Conservation (phyloP, 2,888 invertebrate species). For the Dryomyza anilis region DNA sequence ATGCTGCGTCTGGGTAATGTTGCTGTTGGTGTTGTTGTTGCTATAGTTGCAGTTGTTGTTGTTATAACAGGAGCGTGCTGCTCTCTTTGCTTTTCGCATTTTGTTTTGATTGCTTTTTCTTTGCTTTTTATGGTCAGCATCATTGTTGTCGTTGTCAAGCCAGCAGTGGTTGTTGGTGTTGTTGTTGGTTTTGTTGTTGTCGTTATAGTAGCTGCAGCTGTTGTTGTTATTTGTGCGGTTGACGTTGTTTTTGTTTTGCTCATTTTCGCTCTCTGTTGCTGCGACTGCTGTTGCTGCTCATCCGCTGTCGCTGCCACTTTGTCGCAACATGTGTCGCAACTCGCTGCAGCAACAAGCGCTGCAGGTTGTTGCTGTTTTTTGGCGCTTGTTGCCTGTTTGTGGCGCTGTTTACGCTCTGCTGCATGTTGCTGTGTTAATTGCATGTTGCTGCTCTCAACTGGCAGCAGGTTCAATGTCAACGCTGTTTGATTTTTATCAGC, state of each 20-base stretch:
- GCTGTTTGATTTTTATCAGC: neutral
- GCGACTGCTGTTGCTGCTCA: conserved; percentile 30
- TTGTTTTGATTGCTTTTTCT: conserved; percentile 28
- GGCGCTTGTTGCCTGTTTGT: conserved; percentile 21
- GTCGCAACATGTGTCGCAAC: conserved; percentile 45
- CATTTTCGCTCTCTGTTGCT: conserved; percentile 41
- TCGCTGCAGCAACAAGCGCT: conserved; percentile 36
- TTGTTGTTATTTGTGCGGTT: conserved; percentile 29
- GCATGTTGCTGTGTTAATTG: conserved; percentile 17
- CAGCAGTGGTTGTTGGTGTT: conserved; percentile 29
- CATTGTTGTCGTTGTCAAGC: conserved; percentile 35
- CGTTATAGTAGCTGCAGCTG: conserved; percentile 30
- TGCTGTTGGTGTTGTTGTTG: neutral
- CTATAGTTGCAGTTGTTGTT: conserved; percentile 14
- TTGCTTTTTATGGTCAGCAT: conserved; percentile 22
- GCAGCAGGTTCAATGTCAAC: conserved; percentile 19
- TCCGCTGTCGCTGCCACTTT: conserved; percentile 29
- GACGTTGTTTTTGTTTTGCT: conserved; percentile 50
- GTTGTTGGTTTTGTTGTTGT: conserved; percentile 40
- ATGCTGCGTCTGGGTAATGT: too few relatives aligned
- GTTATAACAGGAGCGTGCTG: conserved; percentile 35
- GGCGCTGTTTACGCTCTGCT: conserved; percentile 20
- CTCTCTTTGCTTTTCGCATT: conserved; percentile 18
- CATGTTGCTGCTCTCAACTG: conserved; percentile 16
- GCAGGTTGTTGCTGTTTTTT: conserved; percentile 15